phyloP scores from a whole-genome alignment of 2,113 vertebrate species.

The Polyodon spathula region DNA sequence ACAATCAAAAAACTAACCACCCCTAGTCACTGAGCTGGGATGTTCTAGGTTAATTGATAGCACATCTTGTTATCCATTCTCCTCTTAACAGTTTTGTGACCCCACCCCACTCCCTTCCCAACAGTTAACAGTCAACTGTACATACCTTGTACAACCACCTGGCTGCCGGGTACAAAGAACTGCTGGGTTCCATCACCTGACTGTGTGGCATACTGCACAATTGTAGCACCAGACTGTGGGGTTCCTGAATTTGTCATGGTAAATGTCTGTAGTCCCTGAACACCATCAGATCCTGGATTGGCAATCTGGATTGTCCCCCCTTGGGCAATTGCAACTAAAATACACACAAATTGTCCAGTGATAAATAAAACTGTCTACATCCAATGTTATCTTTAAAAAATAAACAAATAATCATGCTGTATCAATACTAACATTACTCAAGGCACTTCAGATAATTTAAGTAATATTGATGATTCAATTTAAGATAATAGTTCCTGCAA shows the following conservation, averaged over 20 bases:
- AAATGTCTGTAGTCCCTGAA: slow-evolving; percentile 46
- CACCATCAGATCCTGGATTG: slow-evolving; percentile 47
- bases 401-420: too few species aligned
- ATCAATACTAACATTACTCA: too few species aligned
- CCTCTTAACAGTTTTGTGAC: too few species aligned
- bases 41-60: background rate
- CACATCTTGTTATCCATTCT: too few species aligned
- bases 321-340: slow-evolving; percentile 62
- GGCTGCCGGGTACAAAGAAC: slow-evolving; percentile 76
- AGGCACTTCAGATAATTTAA: too few species aligned
- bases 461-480: too few species aligned
- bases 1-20: background rate
- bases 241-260: slow-evolving; percentile 52
- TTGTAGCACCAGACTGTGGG: slow-evolving; percentile 45
- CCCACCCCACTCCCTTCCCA: too few species aligned
- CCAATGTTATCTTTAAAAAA: too few species aligned
- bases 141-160: slow-evolving; percentile 85
- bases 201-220: slow-evolving; percentile 55
- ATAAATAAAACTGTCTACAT: too few species aligned
- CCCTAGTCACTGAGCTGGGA: background rate
- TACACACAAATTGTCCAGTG: background rate
- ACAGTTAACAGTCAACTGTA: slow-evolving; percentile 18
- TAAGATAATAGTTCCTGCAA: too few species aligned
- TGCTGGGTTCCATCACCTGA: slow-evolving; percentile 69
- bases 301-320: slow-evolving; percentile 60